A percentile compares a stretch with the other conserved stretches of the same genome.
These are phyloP conservation scores for Syngnathoides biaculeatus DNA, from an alignment of 2,113 vertebrate genomes.

Conservation along the genomic window DNA sequence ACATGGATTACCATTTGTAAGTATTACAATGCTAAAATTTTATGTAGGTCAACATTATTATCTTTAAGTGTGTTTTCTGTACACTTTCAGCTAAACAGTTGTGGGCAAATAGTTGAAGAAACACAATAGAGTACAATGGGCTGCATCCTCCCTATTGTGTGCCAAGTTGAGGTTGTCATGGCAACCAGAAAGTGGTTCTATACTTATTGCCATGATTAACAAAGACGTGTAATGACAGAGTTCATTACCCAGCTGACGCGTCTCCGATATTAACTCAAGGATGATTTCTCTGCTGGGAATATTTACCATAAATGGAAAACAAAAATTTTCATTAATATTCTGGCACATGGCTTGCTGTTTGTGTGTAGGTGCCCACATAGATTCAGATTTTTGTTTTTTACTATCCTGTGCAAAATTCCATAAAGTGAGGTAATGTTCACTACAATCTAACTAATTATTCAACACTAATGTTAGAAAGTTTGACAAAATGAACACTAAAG, in stretches of 20 bases:
- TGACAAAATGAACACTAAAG: too few relatives aligned
- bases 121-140: constrained; percentile 41
- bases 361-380: background rate
- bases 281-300: constrained; percentile 34
- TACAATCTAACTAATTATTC: too few relatives aligned
- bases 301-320: constrained; percentile 25
- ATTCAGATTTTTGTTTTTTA: background rate
- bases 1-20: constrained; percentile 19
- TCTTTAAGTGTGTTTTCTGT: constrained; percentile 17
- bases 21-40: constrained; percentile 25
- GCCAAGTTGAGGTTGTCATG: constrained; percentile 70
- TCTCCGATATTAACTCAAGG: constrained; percentile 53
- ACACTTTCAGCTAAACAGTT: constrained; percentile 12
- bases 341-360: background rate
- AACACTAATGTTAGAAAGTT: too few relatives aligned
- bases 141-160: constrained; percentile 50
- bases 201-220: constrained; percentile 74
- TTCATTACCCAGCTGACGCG: constrained; percentile 46
- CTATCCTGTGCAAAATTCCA: background rate
- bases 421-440: background rate
- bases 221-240: constrained; percentile 54
- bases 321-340: constrained; percentile 10
- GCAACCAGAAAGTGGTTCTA: constrained; percentile 61
- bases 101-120: constrained; percentile 10
- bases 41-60: constrained; percentile 14